phyloP scores from a whole-genome alignment of 2,888 invertebrate genomes.

The Pammene fasciana region DNA sequence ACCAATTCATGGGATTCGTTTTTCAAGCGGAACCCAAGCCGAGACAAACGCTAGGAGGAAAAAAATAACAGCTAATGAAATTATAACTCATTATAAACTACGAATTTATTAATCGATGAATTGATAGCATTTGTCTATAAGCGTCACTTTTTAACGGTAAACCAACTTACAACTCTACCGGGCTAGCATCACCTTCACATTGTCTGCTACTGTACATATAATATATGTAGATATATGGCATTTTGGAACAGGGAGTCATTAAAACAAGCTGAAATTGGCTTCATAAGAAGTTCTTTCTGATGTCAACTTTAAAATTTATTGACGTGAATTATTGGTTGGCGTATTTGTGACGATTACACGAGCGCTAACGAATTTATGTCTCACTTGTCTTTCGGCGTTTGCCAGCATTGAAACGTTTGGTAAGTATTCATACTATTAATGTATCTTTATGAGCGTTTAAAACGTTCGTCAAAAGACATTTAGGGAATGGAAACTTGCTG shows the following conservation, averaged over 20 bases:
- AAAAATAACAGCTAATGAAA: too few relatives aligned
- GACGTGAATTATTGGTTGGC: constrained; percentile 74
- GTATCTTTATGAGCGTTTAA: constrained; percentile 72
- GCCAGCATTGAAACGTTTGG: constrained; percentile 70
- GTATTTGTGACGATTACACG: constrained; percentile 77
- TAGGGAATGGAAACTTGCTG: constrained; percentile 44
- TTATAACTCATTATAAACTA: too few relatives aligned
- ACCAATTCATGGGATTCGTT: too few relatives aligned
- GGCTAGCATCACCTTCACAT: neutral
- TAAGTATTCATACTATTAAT: constrained; percentile 63
- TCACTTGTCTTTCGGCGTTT: constrained; percentile 70
- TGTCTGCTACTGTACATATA: neutral
- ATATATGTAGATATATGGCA: neutral
- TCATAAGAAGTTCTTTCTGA: constrained; percentile 80
- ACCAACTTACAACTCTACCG: neutral
- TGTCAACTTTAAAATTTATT: constrained; percentile 82
- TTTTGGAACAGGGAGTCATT: constrained; percentile 61
- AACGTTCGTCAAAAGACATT: constrained; percentile 68
- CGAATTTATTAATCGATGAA: too few relatives aligned
- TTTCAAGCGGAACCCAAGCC: too few relatives aligned
- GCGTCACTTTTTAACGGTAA: too few relatives aligned
- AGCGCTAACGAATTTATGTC: constrained; percentile 80
- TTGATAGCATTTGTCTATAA: too few relatives aligned
- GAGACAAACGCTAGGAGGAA: too few relatives aligned
- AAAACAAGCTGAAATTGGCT: constrained; percentile 71